These are phyloP conservation scores for Manduca sexta DNA, from an alignment of 1,140 invertebrate genomes.

Conservation along the genomic window DNA sequence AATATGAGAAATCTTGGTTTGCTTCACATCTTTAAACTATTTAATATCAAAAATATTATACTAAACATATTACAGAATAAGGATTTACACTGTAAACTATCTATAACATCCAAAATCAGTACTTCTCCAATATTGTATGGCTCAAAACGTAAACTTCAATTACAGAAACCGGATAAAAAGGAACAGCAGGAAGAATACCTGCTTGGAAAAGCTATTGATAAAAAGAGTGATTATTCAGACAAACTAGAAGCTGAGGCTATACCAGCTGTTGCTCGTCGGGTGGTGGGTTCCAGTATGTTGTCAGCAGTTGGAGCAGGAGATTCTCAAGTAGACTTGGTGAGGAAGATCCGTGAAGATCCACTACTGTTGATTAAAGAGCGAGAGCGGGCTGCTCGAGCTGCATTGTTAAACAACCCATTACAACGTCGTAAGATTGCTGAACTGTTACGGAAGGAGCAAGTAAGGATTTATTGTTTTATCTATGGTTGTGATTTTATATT, in stretches of 20 bases:
- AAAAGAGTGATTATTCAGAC: slow-evolving; percentile 81
- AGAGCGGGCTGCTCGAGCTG: slow-evolving; percentile 86
- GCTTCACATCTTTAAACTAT: too few species aligned
- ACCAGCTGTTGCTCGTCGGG: slow-evolving; percentile 81
- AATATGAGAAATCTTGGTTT: too few species aligned
- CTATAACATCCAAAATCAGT: too few species aligned
- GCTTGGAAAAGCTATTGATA: slow-evolving; percentile 90
- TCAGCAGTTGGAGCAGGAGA: slow-evolving; percentile 63
- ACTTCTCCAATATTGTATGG: too few species aligned
- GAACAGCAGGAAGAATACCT: slow-evolving; percentile 92
- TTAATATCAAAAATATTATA: too few species aligned
- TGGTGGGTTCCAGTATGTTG: slow-evolving; percentile 67
- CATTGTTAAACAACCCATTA: slow-evolving; percentile 91
- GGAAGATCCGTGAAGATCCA: slow-evolving; percentile 94
- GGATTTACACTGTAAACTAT: too few species aligned
- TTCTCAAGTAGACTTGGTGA: slow-evolving; percentile 84
- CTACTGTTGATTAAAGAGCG: slow-evolving; percentile 88
- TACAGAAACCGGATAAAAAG: slow-evolving; percentile 79
- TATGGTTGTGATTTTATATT: too few species aligned
- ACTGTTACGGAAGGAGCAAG: slow-evolving; percentile 78
- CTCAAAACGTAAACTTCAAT: too few species aligned
- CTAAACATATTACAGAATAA: too few species aligned
- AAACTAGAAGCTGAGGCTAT: slow-evolving; percentile 82
- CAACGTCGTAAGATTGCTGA: slow-evolving; percentile 89
- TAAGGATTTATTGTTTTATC: slow-evolving; percentile 22